Evolutionary conservation across 1,140 invertebrate species (phyloP), one percentile per base, ranked within the genome.

Genomic region (Aleiodes sp.): DNA sequence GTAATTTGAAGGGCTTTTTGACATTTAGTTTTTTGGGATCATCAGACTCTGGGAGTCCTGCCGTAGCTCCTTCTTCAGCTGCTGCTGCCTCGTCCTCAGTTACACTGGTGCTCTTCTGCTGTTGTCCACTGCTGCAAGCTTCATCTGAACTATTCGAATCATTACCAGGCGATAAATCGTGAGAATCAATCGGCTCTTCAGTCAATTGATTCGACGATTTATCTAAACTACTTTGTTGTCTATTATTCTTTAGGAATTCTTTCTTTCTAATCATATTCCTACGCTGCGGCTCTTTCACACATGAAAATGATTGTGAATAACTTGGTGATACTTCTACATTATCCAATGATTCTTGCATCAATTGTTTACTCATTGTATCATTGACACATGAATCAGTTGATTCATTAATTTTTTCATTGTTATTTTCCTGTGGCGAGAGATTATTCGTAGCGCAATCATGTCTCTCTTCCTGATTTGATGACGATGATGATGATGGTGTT

Each of bases 1-100:
- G 81, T 66, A 86, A 71, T 78, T 75, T 43, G 65, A 70, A 65
- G 35, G 71, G 70, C 46, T 70, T 66, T 59, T 70, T 35, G 8
- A 70, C 35, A 24, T 29, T 43, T 37, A 59, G 65, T 41, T 26
- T 57, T 12, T 14, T 26, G 16, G 16, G 9, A 33, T 39, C 37
- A 21, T 19, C 26, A 14, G 26, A 31, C 4, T 37, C 14, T 16
- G 41, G 35, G 1, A 60, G 43, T 43, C 43, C 37, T 12, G 16
- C 8, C n/a, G 60, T 9, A 62, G 16, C 33, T 57, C 19, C 59
- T 9, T 24, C 21, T 21, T 8, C 9, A 2, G 62, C 10, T 26
- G 60, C 46, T 3, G 28, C 41, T 35, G 67, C 60, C 19, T 33
- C 67, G n/a, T 63, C 67, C 4, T 56, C 60, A 14, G 67, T 56